Conservation (phyloP, 2,797 vertebrate species). For the Hydrolagus colliei region DNA sequence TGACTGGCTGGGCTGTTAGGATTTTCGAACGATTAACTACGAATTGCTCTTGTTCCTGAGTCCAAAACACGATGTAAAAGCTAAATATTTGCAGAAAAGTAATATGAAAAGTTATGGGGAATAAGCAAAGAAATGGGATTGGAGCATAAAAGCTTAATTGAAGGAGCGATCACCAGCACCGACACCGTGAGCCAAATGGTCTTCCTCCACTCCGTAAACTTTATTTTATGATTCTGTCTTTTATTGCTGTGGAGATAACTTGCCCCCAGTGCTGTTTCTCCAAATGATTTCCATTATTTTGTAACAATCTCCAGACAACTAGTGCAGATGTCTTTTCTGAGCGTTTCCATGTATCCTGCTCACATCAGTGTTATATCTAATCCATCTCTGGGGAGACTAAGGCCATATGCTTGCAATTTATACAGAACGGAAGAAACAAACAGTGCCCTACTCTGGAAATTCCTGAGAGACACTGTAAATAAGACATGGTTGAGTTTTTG, state of each 20-base stretch:
- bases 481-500: neutral
- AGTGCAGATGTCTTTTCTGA: constrained; percentile 4
- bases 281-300: constrained; percentile 8
- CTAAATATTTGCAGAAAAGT: too few relatives aligned
- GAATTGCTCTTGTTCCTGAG: too few relatives aligned
- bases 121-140: too few relatives aligned
- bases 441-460: neutral
- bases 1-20: too few relatives aligned
- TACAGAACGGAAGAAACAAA: neutral
- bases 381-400: neutral
- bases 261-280: neutral
- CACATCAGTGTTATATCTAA: neutral
- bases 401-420: constrained; percentile 25
- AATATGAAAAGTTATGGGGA: too few relatives aligned
- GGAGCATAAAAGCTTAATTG: too few relatives aligned
- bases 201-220: too few relatives aligned
- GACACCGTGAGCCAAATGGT: neutral
- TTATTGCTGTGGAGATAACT: neutral
- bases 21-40: too few relatives aligned
- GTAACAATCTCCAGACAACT: neutral
- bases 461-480: constrained; percentile 10
- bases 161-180: too few relatives aligned
- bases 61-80: too few relatives aligned
- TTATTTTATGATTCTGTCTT: neutral
- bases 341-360: neutral